phyloP scores from a whole-genome alignment of 2,797 vertebrate genomes.

The Crenuchus spilurus region DNA sequence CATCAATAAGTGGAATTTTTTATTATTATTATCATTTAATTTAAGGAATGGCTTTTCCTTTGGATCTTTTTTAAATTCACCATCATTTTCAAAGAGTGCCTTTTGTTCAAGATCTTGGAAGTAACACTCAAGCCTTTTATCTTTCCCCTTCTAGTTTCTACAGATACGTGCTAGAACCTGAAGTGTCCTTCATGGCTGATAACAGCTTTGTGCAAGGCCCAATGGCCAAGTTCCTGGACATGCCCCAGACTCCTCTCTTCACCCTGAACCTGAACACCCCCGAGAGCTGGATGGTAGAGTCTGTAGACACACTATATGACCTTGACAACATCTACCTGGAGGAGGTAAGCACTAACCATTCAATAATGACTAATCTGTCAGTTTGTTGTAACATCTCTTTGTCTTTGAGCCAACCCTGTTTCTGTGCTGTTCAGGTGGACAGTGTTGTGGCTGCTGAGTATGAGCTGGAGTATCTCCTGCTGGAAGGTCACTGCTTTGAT shows the following conservation, averaged over 20 bases:
- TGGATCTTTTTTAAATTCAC: too few relatives aligned
- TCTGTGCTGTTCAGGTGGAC: constrained; percentile 82
- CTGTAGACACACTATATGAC: constrained; percentile 92
- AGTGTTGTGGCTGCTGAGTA: constrained; percentile 90
- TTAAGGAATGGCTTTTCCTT: too few relatives aligned
- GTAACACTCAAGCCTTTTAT: background rate
- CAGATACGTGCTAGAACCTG: constrained; percentile 92
- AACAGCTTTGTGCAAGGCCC: constrained; percentile 87
- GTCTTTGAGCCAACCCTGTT: background rate
- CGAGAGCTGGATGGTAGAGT: constrained; percentile 99
- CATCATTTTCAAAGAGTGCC: too few relatives aligned
- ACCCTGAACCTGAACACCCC: constrained; percentile 96
- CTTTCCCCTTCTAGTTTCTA: constrained; percentile 84
- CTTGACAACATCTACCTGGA: constrained; percentile 98
- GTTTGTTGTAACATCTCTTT: background rate
- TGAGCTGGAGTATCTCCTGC: constrained; percentile 91
- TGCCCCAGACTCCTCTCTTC: constrained; percentile 95
- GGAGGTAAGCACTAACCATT: constrained; percentile 92
- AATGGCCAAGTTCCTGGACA: constrained; percentile 94
- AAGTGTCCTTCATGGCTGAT: constrained; percentile 86
- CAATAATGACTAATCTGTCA: too few relatives aligned
- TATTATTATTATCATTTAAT: too few relatives aligned
- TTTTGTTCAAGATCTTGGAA: too few relatives aligned
- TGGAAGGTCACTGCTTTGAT: constrained; percentile 97
- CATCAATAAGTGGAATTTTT: too few relatives aligned